Percentiles rank a stretch among this genome's conserved stretches.
These are phyloP conservation scores for Chaenogobius annularis DNA, from an alignment of 2,113 vertebrate genomes.

Conservation along the genomic window DNA sequence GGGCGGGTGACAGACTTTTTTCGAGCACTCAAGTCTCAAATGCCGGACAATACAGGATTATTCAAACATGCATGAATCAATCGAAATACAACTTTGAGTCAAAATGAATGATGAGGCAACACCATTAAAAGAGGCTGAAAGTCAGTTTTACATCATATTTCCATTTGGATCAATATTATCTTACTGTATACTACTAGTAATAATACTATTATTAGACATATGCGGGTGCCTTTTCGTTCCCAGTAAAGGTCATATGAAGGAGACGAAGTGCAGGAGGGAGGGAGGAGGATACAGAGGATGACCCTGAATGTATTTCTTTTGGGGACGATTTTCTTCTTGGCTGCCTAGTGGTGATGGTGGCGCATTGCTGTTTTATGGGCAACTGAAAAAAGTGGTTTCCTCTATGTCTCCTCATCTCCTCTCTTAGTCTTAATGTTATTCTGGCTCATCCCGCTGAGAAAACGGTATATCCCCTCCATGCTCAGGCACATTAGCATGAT, in stretches of 20 bases:
- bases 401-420: slow-evolving; percentile 37
- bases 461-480: slow-evolving; percentile 49
- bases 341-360: slow-evolving; percentile 53
- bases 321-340: slow-evolving; percentile 76
- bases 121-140: too few relatives aligned
- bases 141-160: too few relatives aligned
- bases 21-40: too few relatives aligned
- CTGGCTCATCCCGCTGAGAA: slow-evolving; percentile 36
- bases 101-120: too few relatives aligned
- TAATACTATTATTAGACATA: too few relatives aligned
- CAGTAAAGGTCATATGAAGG: slow-evolving; percentile 49
- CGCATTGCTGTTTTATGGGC: slow-evolving; percentile 61
- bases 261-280: neutral
- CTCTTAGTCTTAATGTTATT: slow-evolving; percentile 31
- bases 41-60: too few relatives aligned
- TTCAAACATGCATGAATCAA: too few relatives aligned
- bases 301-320: slow-evolving; percentile 77
- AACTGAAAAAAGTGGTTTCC: slow-evolving; percentile 62
- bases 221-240: slow-evolving; percentile 7
- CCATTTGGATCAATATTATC: neutral
- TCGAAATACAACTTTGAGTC: too few relatives aligned
- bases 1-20: too few relatives aligned
- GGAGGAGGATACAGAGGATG: slow-evolving; percentile 45
- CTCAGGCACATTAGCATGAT: slow-evolving; percentile 60
- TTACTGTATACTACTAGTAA: neutral